Percentiles rank a stretch among this genome's conserved stretches.
Conservation (phyloP, 92 coral and sea anemone species). For the Micromussa lordhowensis region DNA sequence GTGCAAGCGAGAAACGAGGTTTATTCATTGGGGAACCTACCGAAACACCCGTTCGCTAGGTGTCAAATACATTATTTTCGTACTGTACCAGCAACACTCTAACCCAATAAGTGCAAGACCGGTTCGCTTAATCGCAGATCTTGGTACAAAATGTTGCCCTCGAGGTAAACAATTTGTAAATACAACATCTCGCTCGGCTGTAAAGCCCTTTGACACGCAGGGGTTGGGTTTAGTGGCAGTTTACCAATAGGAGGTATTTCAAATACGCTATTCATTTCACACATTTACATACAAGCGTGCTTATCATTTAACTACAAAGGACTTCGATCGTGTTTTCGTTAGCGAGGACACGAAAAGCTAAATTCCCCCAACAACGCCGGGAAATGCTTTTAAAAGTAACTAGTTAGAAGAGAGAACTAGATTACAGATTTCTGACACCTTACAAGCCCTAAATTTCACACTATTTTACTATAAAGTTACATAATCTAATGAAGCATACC, state of each 20-base stretch:
- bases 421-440: constrained; percentile 4
- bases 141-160: constrained; percentile 19
- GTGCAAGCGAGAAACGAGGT: constrained; percentile 7
- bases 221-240: constrained; percentile 59
- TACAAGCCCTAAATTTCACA: constrained; percentile 1
- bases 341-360: constrained; percentile 51
- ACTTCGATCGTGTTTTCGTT: constrained; percentile 29
- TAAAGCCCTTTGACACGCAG: constrained; percentile 57
- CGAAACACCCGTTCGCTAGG: neutral
- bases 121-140: constrained; percentile 12
- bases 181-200: constrained; percentile 13
- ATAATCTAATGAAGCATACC: constrained; percentile 55
- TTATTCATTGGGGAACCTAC: neutral
- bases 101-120: neutral
- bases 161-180: constrained; percentile 27
- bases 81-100: constrained; percentile 24
- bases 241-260: constrained; percentile 74
- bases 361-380: constrained; percentile 8
- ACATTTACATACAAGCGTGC: constrained; percentile 46
- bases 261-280: constrained; percentile 73
- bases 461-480: constrained; percentile 31
- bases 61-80: neutral
- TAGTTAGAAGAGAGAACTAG: neutral
- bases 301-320: constrained; percentile 42
- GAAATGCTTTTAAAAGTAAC: neutral